phyloP scores from a whole-genome alignment of 2,797 vertebrate species.

The Gymnocypris eckloni region DNA sequence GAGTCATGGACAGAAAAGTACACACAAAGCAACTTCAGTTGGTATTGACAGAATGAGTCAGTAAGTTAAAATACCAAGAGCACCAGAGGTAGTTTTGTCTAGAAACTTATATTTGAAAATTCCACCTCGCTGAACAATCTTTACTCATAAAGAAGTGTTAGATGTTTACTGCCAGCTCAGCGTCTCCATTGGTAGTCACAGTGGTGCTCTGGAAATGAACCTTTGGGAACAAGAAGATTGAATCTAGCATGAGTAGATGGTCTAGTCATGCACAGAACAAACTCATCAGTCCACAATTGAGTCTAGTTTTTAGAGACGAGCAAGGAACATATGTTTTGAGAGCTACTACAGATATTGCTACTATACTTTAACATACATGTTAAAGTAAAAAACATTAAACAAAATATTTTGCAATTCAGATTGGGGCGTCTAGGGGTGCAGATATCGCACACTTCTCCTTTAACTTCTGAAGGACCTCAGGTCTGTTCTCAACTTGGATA shows the following conservation, averaged over 20 bases:
- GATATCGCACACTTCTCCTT: conserved; percentile 19
- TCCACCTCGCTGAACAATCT: conserved; percentile 9
- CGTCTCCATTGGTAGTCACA: background rate
- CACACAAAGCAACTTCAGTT: background rate
- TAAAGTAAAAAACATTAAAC: background rate
- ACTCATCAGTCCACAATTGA: background rate
- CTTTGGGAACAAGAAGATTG: background rate
- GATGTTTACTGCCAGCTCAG: conserved; percentile 23
- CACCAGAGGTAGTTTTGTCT: conserved; percentile 4
- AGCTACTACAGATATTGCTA: background rate
- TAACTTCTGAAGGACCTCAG: conserved; percentile 34
- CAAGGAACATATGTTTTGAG: background rate
- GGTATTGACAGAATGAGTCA: conserved; percentile 25
- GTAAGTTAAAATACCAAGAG: background rate
- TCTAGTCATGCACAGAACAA: background rate
- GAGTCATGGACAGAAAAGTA: conserved; percentile 5
- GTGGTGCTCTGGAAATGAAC: background rate
- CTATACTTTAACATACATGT: background rate
- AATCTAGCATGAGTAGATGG: conserved; percentile 12
- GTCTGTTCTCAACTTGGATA: conserved; percentile 36
- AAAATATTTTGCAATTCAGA: background rate
- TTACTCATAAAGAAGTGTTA: background rate
- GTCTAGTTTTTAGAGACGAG: background rate
- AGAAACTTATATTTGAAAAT: conserved; percentile 5
- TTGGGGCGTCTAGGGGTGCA: background rate